Evolutionary conservation across 1,140 invertebrate species (phyloP), one percentile per base, ranked within the genome.

Genomic region (Coptotermes formosanus): DNA sequence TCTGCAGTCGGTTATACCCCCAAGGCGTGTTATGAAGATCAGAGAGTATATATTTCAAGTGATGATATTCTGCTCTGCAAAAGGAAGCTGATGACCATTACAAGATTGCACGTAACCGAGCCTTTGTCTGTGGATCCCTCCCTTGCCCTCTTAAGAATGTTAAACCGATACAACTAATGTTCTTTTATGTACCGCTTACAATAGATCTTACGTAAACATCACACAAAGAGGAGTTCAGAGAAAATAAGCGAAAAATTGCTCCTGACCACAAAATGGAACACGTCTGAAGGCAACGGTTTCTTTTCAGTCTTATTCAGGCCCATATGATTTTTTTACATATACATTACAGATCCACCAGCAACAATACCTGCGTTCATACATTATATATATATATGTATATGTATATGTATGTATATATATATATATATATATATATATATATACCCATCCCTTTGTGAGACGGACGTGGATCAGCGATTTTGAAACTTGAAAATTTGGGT

Each of bases 121-220:
- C 64, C 64, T 11, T 75, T 75, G 64, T 75, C n/a, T 75, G n/a
- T 75, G 64, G 64, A 75, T 30, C 64, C 25, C 25, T 30, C 64
- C n/a, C 25, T 59, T 75, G 2, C 14, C 11, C 25, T 23, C 8
- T 25, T 75, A 30, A 75, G 64, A 14, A 8, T 12, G 25, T 75
- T 75, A 75, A 75, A 75, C 64, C 64, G 64, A 75, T 75, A 75
- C 64, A 75, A n/a, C 64, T 75, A 75, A 75, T 75, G 64, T 8
- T 75, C 64, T 75, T 75, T 75, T 75, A 75, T 75, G n/a, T 75
- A 30, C n/a, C 64, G n/a, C n/a, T 8, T 14, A 75, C 64, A 75
- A 75, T 75, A 30, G 25, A 75, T 75, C 25, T 75, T 75, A 75
- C 64, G n/a, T 75, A 75, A 75, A 75, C 25, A 75, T 75, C n/a